phyloP scores from a whole-genome alignment of 2,888 invertebrate genomes.

The Serrognathus titanus region DNA sequence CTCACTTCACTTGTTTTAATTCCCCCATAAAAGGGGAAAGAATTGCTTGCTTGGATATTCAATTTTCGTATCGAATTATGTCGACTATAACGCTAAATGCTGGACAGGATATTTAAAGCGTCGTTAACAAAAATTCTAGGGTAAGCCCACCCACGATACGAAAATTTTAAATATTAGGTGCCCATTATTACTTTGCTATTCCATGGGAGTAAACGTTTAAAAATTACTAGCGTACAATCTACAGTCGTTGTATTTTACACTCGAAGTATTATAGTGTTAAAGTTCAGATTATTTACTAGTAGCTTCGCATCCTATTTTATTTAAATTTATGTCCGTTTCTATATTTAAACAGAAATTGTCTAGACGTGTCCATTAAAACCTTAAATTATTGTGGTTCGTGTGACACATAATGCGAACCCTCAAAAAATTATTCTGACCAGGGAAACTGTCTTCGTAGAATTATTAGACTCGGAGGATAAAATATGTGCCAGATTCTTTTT shows the following conservation, averaged over 20 bases:
- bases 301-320: background rate
- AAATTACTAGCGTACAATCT: too few species aligned
- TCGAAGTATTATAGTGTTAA: too few species aligned
- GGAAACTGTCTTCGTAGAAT: constrained; percentile 26
- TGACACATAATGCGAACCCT: constrained; percentile 43
- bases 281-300: background rate
- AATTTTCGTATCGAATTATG: background rate
- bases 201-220: too few species aligned
- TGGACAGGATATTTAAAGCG: too few species aligned
- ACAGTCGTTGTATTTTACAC: too few species aligned
- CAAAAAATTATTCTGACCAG: constrained; percentile 22
- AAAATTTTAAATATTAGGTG: too few species aligned
- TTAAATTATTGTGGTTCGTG: constrained; percentile 46
- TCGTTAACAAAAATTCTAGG: too few species aligned
- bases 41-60: background rate
- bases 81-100: too few species aligned
- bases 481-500: constrained; percentile 22
- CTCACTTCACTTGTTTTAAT: constrained; percentile 38
- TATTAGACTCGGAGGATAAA: constrained; percentile 36
- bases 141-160: too few species aligned
- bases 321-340: background rate
- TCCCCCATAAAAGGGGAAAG: constrained; percentile 5
- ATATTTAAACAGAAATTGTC: background rate
- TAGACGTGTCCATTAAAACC: constrained; percentile 34
- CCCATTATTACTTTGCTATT: too few species aligned